Conservation (phyloP, 1,140 invertebrate species). For the Cecropterus lyciades region DNA sequence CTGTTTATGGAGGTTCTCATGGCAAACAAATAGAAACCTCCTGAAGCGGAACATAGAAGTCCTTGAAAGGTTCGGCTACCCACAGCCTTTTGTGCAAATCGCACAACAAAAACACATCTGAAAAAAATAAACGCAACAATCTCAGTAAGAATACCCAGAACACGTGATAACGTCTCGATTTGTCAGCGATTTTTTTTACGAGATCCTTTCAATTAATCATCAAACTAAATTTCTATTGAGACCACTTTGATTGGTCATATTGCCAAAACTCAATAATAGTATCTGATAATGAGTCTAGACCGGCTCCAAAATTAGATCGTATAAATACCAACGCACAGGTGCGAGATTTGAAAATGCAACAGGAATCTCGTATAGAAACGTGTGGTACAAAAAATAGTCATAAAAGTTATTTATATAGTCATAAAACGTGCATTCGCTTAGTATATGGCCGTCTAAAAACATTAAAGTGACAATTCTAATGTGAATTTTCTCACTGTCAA, state of each 20-base stretch:
- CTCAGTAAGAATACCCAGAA: slow-evolving; percentile 49
- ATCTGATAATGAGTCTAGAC: slow-evolving; percentile 39
- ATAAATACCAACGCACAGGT: slow-evolving; percentile 10
- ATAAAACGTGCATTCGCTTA: slow-evolving; percentile 57
- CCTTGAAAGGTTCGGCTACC: slow-evolving; percentile 77
- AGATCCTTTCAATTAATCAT: slow-evolving; percentile 57
- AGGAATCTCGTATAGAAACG: slow-evolving; percentile 10
- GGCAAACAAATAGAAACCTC: slow-evolving; percentile 50
- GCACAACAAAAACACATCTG: slow-evolving; percentile 50
- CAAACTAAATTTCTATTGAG: slow-evolving; percentile 45
- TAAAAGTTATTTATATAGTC: slow-evolving; percentile 55
- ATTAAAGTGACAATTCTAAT: slow-evolving; percentile 56
- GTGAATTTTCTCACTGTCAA: slow-evolving; percentile 58
- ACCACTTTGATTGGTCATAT: slow-evolving; percentile 47
- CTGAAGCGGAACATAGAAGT: slow-evolving; percentile 70
- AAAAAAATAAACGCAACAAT: slow-evolving; percentile 60
- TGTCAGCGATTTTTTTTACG: slow-evolving; percentile 65
- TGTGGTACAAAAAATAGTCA: slow-evolving; percentile 21
- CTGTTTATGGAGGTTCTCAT: slow-evolving; percentile 30
- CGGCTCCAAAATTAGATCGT: slow-evolving; percentile 9
- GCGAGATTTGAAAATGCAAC: slow-evolving; percentile 24
- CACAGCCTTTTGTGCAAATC: slow-evolving; percentile 61
- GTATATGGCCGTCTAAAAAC: slow-evolving; percentile 55
- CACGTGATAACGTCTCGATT: slow-evolving; percentile 60
- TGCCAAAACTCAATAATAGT: slow-evolving; percentile 40